phyloP scores from a whole-genome alignment of 2,797 vertebrate species.

The Clamator glandarius region DNA sequence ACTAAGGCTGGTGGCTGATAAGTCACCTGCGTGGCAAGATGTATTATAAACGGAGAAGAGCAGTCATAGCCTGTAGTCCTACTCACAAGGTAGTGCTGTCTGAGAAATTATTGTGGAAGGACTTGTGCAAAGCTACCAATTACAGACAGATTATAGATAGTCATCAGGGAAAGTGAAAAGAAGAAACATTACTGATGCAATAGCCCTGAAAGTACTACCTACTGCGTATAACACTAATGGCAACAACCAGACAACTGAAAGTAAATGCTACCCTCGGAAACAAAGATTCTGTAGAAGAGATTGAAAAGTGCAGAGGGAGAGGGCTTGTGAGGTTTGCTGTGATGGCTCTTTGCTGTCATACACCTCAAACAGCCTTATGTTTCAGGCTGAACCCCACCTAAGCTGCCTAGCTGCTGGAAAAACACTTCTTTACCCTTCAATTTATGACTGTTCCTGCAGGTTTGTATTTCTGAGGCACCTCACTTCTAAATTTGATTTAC shows the following conservation, averaged over 20 bases:
- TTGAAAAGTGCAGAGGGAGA: background rate
- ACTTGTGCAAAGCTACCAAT: background rate
- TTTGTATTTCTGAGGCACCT: background rate
- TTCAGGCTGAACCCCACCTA: background rate
- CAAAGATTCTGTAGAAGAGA: background rate
- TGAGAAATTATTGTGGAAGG: background rate
- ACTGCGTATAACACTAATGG: background rate
- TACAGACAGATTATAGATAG: background rate
- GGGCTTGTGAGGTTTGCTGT: background rate
- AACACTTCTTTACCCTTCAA: background rate
- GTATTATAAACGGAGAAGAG: background rate
- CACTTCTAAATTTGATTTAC: accelerated
- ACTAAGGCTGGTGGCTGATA: background rate
- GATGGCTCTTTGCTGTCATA: accelerated
- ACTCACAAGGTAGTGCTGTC: background rate
- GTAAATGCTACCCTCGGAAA: background rate
- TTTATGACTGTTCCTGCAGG: background rate
- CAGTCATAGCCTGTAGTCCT: background rate
- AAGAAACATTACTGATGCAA: background rate
- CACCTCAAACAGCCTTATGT: background rate
- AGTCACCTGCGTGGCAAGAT: background rate
- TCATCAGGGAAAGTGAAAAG: background rate
- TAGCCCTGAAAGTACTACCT: background rate
- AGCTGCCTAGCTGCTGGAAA: background rate
- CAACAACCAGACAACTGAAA: background rate